Evolutionary conservation across 2,888 invertebrate genomes (phyloP), one percentile per base, ranked within the genome.

Genomic region (Amphipyra tragopoginis): DNA sequence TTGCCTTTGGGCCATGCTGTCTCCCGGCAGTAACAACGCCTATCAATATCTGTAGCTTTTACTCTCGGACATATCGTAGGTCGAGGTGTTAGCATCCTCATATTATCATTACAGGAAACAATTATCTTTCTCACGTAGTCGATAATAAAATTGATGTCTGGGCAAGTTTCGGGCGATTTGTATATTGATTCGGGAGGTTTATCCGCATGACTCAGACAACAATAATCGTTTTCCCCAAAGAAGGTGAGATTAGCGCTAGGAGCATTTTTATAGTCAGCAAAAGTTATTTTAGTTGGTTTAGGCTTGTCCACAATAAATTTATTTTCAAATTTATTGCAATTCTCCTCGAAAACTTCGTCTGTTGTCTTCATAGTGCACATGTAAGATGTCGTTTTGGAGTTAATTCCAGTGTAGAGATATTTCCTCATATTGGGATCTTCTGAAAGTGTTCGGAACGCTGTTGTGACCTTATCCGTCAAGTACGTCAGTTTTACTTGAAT

Each of bases 31-130:
- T 92, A 93, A 70, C 94, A 94, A 40, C 90, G 82, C 68, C 86
- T 90, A 56, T 94, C 93, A 15, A 94, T 91, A 72, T 94, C 94
- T 2, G 93, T 93, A 2, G 94, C 93, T 83, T 91, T 93, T 0
- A 92, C 71, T 84, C 91, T 86, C 1, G 93, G 93, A 58, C 62
- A 84, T 67, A 94, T 91, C 3, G 90, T 86, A 10, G 92, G 88
- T 10, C 89, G 88, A 49, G 94, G 94, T 29, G 93, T 94, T 61
- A 94, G 76, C 93, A 92, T 93, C 68, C 94, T 88, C 92, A 94
- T 91, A 68, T 93, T 93, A 72, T 94, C 94, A 76, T 94, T 93
- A 76, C 94, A 93, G 5, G 94, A 93, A 11, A 90, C 85, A 45
- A 94, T 91, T 9, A 93, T 91, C 69, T 92, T 93, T 44, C 92